Conservation (phyloP, 2,888 invertebrate genomes). For the Tipula helvola region DNA sequence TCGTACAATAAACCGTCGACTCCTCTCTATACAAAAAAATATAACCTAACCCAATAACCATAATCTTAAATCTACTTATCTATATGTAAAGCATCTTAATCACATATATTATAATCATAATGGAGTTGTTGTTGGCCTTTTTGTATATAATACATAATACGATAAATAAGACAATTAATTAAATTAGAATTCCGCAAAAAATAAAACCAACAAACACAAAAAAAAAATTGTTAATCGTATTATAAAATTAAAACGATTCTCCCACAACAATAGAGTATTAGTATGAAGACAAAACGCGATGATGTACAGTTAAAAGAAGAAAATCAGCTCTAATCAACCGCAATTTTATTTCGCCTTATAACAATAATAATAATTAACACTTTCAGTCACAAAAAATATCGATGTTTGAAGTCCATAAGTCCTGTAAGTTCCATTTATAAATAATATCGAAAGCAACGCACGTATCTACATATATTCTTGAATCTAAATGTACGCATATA, state of each 20-base stretch:
- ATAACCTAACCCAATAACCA: not conserved
- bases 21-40: not conserved
- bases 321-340: not conserved
- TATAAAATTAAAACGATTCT: not conserved
- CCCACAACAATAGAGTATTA: not conserved
- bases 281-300: not conserved
- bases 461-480: not conserved
- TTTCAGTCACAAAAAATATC: not conserved
- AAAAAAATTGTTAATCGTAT: not conserved
- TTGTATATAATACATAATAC: not conserved
- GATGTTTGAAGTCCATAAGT: not conserved
- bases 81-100: not conserved
- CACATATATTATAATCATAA: not conserved
- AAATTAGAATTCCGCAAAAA: not conserved
- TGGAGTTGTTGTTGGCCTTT: not conserved
- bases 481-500: not conserved
- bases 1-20: not conserved
- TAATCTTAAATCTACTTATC: constrained; percentile 4
- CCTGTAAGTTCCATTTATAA: not conserved
- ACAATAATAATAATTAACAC: not conserved
- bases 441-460: not conserved
- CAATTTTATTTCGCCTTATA: not conserved
- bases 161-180: not conserved
- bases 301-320: not conserved
- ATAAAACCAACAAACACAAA: not conserved